Conservation (phyloP, 2,888 invertebrate genomes). For the Eupithecia centaureata region DNA sequence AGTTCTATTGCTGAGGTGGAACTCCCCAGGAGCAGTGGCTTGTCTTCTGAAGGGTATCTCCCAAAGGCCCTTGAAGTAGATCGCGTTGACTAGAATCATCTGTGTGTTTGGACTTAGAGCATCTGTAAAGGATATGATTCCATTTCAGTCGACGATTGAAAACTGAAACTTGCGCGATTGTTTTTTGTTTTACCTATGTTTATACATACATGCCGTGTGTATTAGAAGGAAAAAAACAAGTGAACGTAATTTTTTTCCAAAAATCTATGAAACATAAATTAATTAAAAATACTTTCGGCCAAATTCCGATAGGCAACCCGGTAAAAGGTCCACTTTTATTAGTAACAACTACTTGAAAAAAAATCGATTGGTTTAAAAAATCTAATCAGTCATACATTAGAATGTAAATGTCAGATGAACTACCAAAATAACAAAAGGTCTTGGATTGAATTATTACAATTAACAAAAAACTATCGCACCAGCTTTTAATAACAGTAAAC, state of each 20-base stretch:
- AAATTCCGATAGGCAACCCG: too few relatives aligned
- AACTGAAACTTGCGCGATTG: not conserved
- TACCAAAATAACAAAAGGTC: too few relatives aligned
- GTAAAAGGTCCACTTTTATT: too few relatives aligned
- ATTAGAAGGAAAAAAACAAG: not conserved
- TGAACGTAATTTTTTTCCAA: too few relatives aligned
- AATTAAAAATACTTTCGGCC: too few relatives aligned
- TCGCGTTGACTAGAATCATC: conserved; percentile 86
- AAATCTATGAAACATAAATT: too few relatives aligned
- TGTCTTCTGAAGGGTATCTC: conserved; percentile 84
- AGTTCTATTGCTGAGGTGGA: conserved; percentile 75
- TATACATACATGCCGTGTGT: too few relatives aligned
- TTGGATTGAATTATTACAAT: too few relatives aligned
- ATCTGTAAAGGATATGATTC: conserved; percentile 61
- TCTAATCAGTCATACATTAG: too few relatives aligned
- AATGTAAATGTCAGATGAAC: too few relatives aligned
- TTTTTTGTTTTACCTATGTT: not conserved
- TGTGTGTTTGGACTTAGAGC: conserved; percentile 80
- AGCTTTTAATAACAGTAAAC: not conserved
- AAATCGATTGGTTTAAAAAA: too few relatives aligned
- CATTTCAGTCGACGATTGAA: not conserved
- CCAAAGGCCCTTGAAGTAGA: conserved; percentile 91
- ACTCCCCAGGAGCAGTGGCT: conserved; percentile 79
- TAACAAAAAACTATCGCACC: not conserved
- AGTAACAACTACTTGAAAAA: too few relatives aligned